Evolutionary conservation across 2,113 vertebrate genomes (phyloP).

Genomic region (Apeltes quadracus): DNA sequence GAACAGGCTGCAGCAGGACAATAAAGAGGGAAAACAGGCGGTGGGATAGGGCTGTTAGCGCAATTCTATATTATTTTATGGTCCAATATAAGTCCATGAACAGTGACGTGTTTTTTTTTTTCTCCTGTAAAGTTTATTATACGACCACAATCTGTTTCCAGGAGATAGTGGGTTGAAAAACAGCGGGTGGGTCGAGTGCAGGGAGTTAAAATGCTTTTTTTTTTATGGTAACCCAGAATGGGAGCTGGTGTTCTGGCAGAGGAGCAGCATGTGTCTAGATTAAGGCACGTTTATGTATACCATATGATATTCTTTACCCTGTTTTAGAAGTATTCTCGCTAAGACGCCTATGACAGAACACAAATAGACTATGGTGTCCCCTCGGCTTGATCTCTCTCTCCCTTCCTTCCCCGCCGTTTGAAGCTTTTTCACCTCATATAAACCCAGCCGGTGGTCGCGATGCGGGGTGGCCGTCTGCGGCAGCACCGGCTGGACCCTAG

Average conservation of each 20-base stretch:
- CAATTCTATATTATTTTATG: neutral
- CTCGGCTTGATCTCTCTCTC: conserved; percentile 44
- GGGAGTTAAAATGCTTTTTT: conserved; percentile 36
- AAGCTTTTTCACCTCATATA: conserved; percentile 56
- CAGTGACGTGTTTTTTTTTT: neutral
- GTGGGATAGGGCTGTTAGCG: too few relatives aligned
- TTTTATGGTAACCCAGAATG: conserved; percentile 36
- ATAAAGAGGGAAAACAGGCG: too few relatives aligned
- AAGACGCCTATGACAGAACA: conserved; percentile 36
- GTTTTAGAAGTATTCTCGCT: conserved; percentile 52
- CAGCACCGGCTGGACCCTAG: conserved; percentile 22
- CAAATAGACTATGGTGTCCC: conserved; percentile 36
- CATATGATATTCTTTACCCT: conserved; percentile 34
- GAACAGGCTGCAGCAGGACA: too few relatives aligned
- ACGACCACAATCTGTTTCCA: neutral
- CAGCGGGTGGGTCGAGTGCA: conserved; percentile 32
- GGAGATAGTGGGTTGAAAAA: conserved; percentile 7
- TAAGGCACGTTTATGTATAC: conserved; percentile 43
- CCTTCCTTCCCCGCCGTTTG: conserved; percentile 28
- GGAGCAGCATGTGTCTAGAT: conserved; percentile 48
- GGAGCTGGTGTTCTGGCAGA: conserved; percentile 32
- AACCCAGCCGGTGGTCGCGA: conserved; percentile 46
- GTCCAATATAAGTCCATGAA: neutral
- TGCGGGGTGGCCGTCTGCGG: conserved; percentile 27
- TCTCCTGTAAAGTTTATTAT: conserved; percentile 17